Base-by-base conservation (phyloP, 23 tunicate species). In the Halocynthia roretzi region DNA sequence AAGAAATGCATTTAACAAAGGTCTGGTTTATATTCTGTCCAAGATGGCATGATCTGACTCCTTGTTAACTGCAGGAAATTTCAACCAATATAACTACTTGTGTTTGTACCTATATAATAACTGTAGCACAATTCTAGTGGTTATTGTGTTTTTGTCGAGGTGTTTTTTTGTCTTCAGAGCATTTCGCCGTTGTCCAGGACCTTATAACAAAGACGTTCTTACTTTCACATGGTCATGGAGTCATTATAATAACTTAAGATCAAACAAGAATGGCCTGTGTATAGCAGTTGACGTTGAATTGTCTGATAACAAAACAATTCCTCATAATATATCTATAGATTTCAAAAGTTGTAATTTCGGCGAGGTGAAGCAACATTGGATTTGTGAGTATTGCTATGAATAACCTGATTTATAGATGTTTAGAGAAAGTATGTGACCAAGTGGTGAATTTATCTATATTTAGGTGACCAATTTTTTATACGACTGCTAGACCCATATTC, bases 161-260 rank as follows among this genome's bases (percentile, higher is more conserved):
- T 58, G 63, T 65, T 61, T 68, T 22, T 80, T 68, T 19, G 6
- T 51, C 10, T 76, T 40, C 20, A 89, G 96, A 81, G 71, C 67
- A 50, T 80, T 20, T 80, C 85, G 85, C 51, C 58, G 96, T 11
- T 89, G 96, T 63, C 96, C 96, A 17, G 96, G 96, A n/a, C 96
- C 69, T 14, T n/a, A 60, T 22, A 89, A 80, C 57, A 68, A 74
- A 22, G 76, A 84, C 15, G 7, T 89, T 67, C 77, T 81, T n/a
- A n/a, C n/a, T n/a, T n/a, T n/a, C n/a, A n/a, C 78, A 84, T 89
- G 96, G 96, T 53, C 62, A 57, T 89, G 82, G 78, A 49, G 20
- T 7, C 62, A 15, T 56, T 58, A 70, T 68, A 50, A 53, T n/a
- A 61, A 56, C 56, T 57, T 89, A 4, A 15, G 6, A 18, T 80